Conservation (phyloP, 2,113 vertebrate species). For the Zosterops borbonicus region DNA sequence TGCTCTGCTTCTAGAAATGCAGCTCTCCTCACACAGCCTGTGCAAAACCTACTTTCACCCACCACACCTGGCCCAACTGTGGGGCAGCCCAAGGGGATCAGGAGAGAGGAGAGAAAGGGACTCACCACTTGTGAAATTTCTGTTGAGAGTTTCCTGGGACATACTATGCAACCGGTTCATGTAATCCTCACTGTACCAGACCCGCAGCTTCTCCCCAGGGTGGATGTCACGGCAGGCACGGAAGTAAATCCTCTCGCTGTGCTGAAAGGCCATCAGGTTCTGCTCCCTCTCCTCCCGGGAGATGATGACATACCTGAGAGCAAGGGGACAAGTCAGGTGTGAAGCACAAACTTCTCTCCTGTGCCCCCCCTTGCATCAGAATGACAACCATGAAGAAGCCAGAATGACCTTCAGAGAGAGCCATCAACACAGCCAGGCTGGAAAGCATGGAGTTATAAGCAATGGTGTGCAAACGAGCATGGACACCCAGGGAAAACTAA, state of each 20-base stretch:
- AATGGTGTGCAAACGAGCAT: not conserved
- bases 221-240: conserved; percentile 82
- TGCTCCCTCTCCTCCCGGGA: conserved; percentile 87
- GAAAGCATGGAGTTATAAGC: not conserved
- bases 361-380: not conserved
- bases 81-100: not conserved
- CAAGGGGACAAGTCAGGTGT: not conserved
- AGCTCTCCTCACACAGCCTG: not conserved
- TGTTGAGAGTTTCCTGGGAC: conserved; percentile 86
- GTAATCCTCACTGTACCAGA: conserved; percentile 94
- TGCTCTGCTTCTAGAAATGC: not conserved
- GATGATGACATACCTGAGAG: conserved; percentile 86
- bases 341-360: not conserved
- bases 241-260: conserved; percentile 88
- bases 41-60: not conserved
- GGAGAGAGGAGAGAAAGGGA: not conserved
- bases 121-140: conserved; percentile 86
- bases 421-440: conserved; percentile 1
- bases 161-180: conserved; percentile 86
- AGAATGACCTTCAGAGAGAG: conserved; percentile 26
- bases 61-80: not conserved
- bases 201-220: conserved; percentile 85
- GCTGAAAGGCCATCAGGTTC: conserved; percentile 93
- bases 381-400: not conserved
- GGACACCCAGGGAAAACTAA: not conserved